A percentile compares a stretch with the other conserved stretches of the same genome.
phyloP scores from a whole-genome alignment of 2,797 vertebrate species.

The Sebastes melanostomus region DNA sequence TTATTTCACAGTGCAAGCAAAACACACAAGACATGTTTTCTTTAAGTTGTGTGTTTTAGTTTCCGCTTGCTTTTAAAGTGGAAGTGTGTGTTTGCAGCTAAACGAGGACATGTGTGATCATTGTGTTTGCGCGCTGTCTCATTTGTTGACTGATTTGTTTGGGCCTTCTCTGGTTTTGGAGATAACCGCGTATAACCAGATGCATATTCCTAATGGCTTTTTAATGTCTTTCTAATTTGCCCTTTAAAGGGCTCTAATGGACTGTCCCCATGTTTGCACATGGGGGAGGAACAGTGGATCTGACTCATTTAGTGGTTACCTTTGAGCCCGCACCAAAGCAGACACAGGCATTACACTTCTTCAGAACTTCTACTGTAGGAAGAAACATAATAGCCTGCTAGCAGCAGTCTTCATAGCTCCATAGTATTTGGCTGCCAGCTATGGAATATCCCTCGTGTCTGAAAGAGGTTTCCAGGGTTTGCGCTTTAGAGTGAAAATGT shows the following conservation, averaged over 20 bases:
- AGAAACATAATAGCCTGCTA: background rate
- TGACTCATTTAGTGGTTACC: conserved; percentile 51
- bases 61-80: conserved; percentile 5
- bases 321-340: conserved; percentile 31
- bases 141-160: conserved; percentile 70
- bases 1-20: conserved; percentile 39
- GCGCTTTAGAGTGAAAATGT: background rate
- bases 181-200: conserved; percentile 75
- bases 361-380: background rate
- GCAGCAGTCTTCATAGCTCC: background rate
- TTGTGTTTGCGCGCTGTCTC: conserved; percentile 40
- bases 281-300: conserved; percentile 52
- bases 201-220: conserved; percentile 84
- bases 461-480: background rate
- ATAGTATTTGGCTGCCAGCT: background rate
- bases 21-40: background rate
- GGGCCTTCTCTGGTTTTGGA: conserved; percentile 57
- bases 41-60: conserved; percentile 5
- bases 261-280: conserved; percentile 74
- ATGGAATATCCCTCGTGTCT: background rate
- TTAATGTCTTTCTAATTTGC: conserved; percentile 83
- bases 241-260: conserved; percentile 81
- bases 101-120: conserved; percentile 12
- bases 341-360: background rate
- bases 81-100: conserved; percentile 14